Evolutionary conservation across 2,797 vertebrate species (phyloP).

Genomic region (Champsocephalus esox): DNA sequence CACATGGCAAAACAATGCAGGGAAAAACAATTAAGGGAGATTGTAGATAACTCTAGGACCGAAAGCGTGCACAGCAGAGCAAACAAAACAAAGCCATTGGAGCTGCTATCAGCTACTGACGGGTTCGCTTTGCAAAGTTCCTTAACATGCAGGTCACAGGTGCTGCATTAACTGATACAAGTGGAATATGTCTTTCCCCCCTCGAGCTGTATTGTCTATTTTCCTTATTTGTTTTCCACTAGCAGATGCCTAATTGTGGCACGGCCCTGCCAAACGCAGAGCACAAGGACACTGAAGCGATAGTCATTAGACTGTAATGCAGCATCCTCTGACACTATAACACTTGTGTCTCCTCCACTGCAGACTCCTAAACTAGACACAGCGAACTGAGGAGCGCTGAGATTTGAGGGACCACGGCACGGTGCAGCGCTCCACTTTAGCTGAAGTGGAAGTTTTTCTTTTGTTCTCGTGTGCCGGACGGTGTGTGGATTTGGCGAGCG

Average conservation of each 20-base stretch:
- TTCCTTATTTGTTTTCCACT: constrained; percentile 59
- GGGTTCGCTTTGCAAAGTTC: not conserved
- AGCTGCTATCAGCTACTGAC: not conserved
- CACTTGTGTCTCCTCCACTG: not conserved
- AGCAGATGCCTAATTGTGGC: constrained; percentile 90
- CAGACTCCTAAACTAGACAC: constrained; percentile 31
- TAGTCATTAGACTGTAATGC: constrained; percentile 85
- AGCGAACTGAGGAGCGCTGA: constrained; percentile 17
- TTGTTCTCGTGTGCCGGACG: constrained; percentile 64
- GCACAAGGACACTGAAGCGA: constrained; percentile 70
- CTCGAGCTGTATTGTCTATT: constrained; percentile 47
- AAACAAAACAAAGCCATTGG: not conserved
- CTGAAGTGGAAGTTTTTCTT: constrained; percentile 64
- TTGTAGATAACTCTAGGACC: not conserved
- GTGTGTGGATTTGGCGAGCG: constrained; percentile 55
- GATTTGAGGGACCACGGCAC: constrained; percentile 26
- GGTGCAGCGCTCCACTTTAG: constrained; percentile 42
- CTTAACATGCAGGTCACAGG: constrained; percentile 15
- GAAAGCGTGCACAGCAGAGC: not conserved
- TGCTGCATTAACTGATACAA: constrained; percentile 6
- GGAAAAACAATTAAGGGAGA: not conserved
- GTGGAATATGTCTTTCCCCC: not conserved
- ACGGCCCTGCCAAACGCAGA: constrained; percentile 80
- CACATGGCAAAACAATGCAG: not conserved
- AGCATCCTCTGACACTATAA: constrained; percentile 76